Evolutionary conservation across 2,797 vertebrate species (phyloP), one percentile per base, ranked within the genome.

Genomic region (Cottoperca gobio): DNA sequence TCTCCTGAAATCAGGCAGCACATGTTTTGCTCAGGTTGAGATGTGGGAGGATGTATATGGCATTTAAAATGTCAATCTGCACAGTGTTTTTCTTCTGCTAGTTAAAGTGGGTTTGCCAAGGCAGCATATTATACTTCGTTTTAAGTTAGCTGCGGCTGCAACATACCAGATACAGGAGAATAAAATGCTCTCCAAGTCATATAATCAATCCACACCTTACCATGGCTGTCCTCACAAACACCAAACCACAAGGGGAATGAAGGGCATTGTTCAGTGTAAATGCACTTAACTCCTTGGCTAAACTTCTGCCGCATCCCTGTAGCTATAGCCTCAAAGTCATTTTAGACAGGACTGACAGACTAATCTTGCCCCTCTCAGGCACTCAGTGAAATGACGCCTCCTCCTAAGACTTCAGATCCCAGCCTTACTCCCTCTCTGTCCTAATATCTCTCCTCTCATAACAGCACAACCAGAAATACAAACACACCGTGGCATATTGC

Each of bases 371-470:
- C 86, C 90, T 92, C 87, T 75, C 80, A 89, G 88, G 85, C 87
- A 90, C 90, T 90, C 83, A 87, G 73, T 77, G 78, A 90, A 90
- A 91, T 92, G 86, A 92, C 77, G 80, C 88, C 85, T 90, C 72
- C 81, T 87, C 63, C 88, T 82, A 86, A 89, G 90, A 88, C 88
- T 86, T 86, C 66, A 88, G 82, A 88, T 84, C 84, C 61, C 49
- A 26, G 82, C 75, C 60, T 69, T 45, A 52, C 84, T 85, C 54
- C 76, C 79, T 86, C 82, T 79, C 72, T 62, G 70, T 84, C 81
- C 81, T 88, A 85, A 89, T 87, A 87, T 87, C 78, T 76, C 82
- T 86, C 53, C 71, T 82, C 78, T 84, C 79, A 86, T 82, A 86
- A 86, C 73, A 76, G 59, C 86, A 84, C 75, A 79, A 82, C 50